Evolutionary conservation across 2,113 vertebrate genomes (phyloP).

Genomic region (Phaethon lepturus): DNA sequence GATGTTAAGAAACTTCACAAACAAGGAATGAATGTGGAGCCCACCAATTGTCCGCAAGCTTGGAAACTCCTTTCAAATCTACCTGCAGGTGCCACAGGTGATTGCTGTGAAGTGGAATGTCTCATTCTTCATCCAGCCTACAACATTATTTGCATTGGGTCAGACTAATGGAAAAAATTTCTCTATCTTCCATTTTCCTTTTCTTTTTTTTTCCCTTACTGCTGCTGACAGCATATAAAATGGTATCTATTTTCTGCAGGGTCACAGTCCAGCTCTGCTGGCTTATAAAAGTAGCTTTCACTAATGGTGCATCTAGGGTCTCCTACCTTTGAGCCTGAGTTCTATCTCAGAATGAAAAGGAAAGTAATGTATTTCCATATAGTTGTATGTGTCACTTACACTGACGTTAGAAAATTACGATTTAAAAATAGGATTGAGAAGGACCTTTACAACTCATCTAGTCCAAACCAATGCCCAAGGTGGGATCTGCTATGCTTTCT

Average conservation of each 20-base stretch:
- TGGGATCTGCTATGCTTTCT: neutral
- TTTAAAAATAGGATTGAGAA: neutral
- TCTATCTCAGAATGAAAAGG: neutral
- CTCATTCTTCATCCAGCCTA: neutral
- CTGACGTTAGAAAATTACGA: neutral
- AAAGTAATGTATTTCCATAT: neutral
- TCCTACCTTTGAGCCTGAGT: neutral
- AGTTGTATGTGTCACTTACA: neutral
- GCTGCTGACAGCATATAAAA: neutral
- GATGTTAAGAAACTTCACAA: neutral
- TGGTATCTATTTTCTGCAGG: slow-evolving; percentile 29
- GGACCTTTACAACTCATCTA: neutral
- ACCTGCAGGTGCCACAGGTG: neutral
- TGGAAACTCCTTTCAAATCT: neutral
- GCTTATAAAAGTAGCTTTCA: neutral
- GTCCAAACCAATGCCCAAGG: neutral
- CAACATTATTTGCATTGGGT: neutral
- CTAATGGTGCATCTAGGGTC: neutral
- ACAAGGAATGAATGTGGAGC: neutral
- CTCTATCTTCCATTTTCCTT: neutral
- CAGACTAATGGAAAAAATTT: neutral
- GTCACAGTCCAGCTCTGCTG: neutral
- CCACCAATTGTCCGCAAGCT: neutral
- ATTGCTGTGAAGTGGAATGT: neutral
- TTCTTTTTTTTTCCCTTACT: neutral